Conservation (phyloP, 2,797 vertebrate species). For the Sarcoramphus papa region DNA sequence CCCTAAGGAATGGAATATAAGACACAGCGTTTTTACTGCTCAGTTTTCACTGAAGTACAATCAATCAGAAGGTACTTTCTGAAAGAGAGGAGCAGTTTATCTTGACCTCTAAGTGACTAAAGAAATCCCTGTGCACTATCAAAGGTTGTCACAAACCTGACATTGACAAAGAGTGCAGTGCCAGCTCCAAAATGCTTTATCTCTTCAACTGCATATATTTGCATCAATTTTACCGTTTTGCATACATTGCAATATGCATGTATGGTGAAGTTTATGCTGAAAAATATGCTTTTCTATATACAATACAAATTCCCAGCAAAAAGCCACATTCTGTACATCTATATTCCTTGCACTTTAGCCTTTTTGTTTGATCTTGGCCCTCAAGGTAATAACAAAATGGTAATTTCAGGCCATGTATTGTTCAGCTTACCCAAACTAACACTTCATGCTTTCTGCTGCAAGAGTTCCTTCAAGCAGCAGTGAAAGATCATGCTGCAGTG, state of each 20-base stretch:
- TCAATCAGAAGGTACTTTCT: conserved; percentile 30
- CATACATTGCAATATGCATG: background rate
- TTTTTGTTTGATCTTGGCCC: background rate
- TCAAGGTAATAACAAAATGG: background rate
- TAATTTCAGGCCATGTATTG: background rate
- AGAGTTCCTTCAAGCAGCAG: background rate
- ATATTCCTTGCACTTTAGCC: background rate
- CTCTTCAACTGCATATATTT: conserved; percentile 2
- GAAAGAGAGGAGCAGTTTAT: conserved; percentile 23
- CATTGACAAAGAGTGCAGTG: background rate
- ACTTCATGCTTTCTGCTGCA: background rate
- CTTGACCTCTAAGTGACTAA: conserved; percentile 35
- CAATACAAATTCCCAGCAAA: background rate
- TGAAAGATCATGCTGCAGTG: background rate
- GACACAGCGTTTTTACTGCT: background rate
- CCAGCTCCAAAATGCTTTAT: background rate
- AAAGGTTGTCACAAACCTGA: conserved; percentile 23
- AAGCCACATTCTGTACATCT: background rate
- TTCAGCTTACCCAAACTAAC: background rate
- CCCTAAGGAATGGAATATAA: background rate
- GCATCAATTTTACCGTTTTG: background rate
- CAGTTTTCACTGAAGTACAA: background rate
- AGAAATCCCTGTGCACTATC: conserved; percentile 7
- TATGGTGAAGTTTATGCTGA: background rate
- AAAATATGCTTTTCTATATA: background rate